A percentile compares a stretch with the other conserved stretches of the same genome.
Conservation (phyloP, 2,888 invertebrate genomes). For the Drosophila meridionalis region DNA sequence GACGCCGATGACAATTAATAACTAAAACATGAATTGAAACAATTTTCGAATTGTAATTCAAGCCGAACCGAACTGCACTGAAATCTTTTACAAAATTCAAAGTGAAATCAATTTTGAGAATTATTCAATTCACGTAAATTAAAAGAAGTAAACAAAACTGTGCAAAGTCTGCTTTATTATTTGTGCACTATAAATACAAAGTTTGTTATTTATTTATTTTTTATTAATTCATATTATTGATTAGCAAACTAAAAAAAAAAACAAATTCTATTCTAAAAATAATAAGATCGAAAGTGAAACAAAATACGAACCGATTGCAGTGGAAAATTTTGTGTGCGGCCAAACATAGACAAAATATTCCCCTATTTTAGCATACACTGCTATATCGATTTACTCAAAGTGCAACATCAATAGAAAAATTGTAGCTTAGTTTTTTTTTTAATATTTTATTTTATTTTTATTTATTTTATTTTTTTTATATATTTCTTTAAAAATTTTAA, state of each 20-base stretch:
- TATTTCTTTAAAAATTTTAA: no score
- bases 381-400: not conserved
- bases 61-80: constrained; percentile 8
- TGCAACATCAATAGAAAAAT: not conserved
- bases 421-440: no score
- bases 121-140: no score
- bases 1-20: constrained; percentile 60
- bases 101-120: no score
- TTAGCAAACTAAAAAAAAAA: not conserved
- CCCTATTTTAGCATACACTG: constrained; percentile 2
- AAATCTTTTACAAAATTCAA: not conserved
- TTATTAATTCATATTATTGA: no score
- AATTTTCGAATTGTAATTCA: constrained; percentile 31
- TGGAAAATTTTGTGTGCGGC: not conserved
- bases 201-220: no score
- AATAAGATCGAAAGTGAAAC: not conserved
- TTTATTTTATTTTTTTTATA: no score
- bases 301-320: not conserved
- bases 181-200: no score
- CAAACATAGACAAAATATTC: constrained; percentile 1
- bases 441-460: no score
- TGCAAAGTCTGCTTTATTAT: no score
- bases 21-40: constrained; percentile 61
- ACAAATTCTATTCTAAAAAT: not conserved
- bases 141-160: no score